These are phyloP conservation scores for Pasiphila rectangulata DNA, from an alignment of 2,888 invertebrate genomes.

Conservation along the genomic window DNA sequence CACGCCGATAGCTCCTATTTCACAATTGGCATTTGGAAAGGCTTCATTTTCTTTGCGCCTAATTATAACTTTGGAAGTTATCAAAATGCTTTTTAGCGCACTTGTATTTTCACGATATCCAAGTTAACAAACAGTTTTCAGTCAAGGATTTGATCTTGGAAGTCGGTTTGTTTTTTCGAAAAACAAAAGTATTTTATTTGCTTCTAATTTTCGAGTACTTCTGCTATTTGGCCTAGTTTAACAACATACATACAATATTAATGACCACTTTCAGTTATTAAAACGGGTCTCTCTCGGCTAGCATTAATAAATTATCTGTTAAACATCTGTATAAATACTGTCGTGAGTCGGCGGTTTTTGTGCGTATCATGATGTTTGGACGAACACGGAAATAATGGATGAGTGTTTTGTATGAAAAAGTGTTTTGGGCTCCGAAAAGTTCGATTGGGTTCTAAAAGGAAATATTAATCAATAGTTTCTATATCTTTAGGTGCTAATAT, in stretches of 20 bases:
- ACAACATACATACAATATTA: slow-evolving; percentile 34
- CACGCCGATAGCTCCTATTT: too few relatives aligned
- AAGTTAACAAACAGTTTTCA: too few relatives aligned
- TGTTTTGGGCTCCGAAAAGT: not conserved
- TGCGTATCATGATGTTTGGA: slow-evolving; percentile 28
- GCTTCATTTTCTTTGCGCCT: too few relatives aligned
- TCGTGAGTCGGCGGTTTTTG: slow-evolving; percentile 49
- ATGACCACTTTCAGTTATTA: slow-evolving; percentile 26
- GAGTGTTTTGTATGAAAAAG: not conserved
- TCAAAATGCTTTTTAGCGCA: too few relatives aligned
- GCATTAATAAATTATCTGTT: slow-evolving; percentile 64
- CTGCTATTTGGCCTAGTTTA: not conserved
- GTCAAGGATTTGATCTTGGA: too few relatives aligned
- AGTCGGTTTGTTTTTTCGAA: not conserved
- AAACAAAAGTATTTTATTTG: too few relatives aligned
- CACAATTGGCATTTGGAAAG: too few relatives aligned
- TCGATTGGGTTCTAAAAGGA: too few relatives aligned
- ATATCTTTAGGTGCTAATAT: too few relatives aligned
- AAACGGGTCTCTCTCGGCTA: slow-evolving; percentile 29
- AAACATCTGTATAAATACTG: slow-evolving; percentile 66
- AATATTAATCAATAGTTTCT: too few relatives aligned
- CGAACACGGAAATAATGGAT: slow-evolving; percentile 21
- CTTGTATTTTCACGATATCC: too few relatives aligned
- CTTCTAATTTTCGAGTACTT: not conserved
- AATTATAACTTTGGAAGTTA: too few relatives aligned